Base-by-base conservation (phyloP, 2,888 invertebrate species). In the Graphium colonna region DNA sequence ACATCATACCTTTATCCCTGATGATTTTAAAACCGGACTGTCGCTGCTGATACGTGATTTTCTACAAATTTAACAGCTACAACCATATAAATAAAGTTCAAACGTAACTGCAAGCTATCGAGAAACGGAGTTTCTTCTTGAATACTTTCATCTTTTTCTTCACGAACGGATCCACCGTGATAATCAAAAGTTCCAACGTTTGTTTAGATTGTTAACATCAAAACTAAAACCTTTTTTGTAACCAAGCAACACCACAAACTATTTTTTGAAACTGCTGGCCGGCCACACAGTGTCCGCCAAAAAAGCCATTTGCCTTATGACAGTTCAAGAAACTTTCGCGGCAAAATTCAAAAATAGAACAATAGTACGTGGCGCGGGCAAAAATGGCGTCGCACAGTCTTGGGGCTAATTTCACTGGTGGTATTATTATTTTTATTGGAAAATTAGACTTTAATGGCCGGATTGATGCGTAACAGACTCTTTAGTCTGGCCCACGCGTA, bases 131-230 rank as follows among this genome's bases (percentile, higher is more conserved):
- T 60, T 89, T 89, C 68, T 89, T 89, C 71, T 89, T 89, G 59
- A 89, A 89, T 68, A 87, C 69, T 88, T 86, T 88, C 88, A 89
- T 89, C 65, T 87, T 89, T 77, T 79, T 83, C 60, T 77, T 86
- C 68, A 87, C 77, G 68, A 83, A 81, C 36, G 79, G 79, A 81
- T 82, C 82, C 86, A 87, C 88, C 65, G 72, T 82, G 74, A 54
- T 44, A 15, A 8, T 54, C n/a, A n/a, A n/a, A n/a, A n/a, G n/a
- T n/a, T n/a, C n/a, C n/a, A n/a, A n/a, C n/a, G n/a, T n/a, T 45
- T 33, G n/a, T 10, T 33, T 33, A n/a, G 8, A 9, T 36, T 42
- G 31, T 39, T 41, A 49, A 43, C 50, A 28, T 51, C n/a, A 55
- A 10, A 52, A 17, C 50, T 36, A 28, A 44, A 58, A 54, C 44